Evolutionary conservation across 2,888 invertebrate species (phyloP).

Genomic region (Merodon equestris): DNA sequence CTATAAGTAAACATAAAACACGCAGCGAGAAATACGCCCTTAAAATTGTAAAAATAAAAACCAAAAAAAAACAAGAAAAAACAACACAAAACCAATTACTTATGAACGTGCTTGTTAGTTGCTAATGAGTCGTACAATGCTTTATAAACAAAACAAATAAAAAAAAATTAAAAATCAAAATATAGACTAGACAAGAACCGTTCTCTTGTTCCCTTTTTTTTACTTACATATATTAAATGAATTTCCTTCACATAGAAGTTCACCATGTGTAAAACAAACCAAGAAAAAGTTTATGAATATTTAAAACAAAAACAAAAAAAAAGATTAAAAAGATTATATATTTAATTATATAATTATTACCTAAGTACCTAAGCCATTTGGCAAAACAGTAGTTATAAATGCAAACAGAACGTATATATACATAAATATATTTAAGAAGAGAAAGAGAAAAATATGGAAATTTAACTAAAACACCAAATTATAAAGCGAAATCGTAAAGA

Average conservation of each 20-base stretch:
- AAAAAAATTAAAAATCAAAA: slow-evolving; percentile 47
- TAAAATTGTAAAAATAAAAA: slow-evolving; percentile 23
- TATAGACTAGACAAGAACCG: slow-evolving; percentile 24
- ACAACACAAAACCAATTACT: slow-evolving; percentile 58
- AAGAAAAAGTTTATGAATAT: slow-evolving; percentile 51
- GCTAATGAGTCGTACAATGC: slow-evolving; percentile 68
- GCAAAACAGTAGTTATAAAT: slow-evolving; percentile 73
- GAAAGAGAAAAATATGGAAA: slow-evolving; percentile 32
- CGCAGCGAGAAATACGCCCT: slow-evolving; percentile 28
- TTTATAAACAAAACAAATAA: slow-evolving; percentile 60
- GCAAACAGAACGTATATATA: slow-evolving; percentile 31
- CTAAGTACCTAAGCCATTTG: slow-evolving; percentile 79
- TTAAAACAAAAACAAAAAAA: too few species aligned
- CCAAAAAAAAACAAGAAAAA: slow-evolving; percentile 23
- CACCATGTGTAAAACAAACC: slow-evolving; percentile 37
- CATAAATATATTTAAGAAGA: slow-evolving; percentile 44
- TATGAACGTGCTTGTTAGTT: slow-evolving; percentile 69
- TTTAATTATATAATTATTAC: slow-evolving; percentile 71
- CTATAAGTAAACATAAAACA: slow-evolving; percentile 37
- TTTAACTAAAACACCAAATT: slow-evolving; percentile 61
- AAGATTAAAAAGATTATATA: slow-evolving; percentile 56
- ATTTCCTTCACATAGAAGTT: slow-evolving; percentile 60
- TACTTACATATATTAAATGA: slow-evolving; percentile 32
- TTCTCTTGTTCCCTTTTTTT: slow-evolving; percentile 51
- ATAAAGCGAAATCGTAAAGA: slow-evolving; percentile 61